phyloP scores from a whole-genome alignment of 2,888 invertebrate species.

The Trissolcus japonicus region DNA sequence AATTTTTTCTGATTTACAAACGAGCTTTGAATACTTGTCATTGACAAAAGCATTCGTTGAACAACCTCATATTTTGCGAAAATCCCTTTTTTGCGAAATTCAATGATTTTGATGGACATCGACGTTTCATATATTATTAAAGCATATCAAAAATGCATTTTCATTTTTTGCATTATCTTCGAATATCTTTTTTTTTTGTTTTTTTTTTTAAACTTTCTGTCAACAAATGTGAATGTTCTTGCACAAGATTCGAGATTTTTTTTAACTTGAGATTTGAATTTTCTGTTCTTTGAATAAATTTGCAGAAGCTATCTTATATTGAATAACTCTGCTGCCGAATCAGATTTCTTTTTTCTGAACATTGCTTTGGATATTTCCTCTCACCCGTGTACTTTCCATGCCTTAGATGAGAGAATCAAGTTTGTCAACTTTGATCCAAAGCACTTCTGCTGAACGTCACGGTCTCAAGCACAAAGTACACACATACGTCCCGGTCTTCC shows the following conservation, averaged over 20 bases:
- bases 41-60: no score
- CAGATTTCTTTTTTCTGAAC: constrained; percentile 21
- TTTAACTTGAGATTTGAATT: constrained; percentile 16
- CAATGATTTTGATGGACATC: no score
- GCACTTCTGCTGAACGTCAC: constrained; percentile 58
- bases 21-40: no score
- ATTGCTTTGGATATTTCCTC: constrained; percentile 31
- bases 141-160: no score
- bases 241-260: constrained; percentile 14
- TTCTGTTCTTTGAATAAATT: constrained; percentile 15
- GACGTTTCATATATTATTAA: no score
- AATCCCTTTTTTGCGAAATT: no score
- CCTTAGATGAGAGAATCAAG: constrained; percentile 63
- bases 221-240: background rate
- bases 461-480: constrained; percentile 57
- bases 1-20: no score
- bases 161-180: background rate
- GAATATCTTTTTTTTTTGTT: background rate
- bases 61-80: no score
- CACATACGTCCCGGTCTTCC: constrained; percentile 36
- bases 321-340: constrained; percentile 25
- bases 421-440: constrained; percentile 70
- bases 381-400: constrained; percentile 35
- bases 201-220: background rate
- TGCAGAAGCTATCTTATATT: constrained; percentile 19